These are phyloP conservation scores for Hystrix cristata DNA, from an alignment of 2,113 vertebrate species.

Conservation along the genomic window DNA sequence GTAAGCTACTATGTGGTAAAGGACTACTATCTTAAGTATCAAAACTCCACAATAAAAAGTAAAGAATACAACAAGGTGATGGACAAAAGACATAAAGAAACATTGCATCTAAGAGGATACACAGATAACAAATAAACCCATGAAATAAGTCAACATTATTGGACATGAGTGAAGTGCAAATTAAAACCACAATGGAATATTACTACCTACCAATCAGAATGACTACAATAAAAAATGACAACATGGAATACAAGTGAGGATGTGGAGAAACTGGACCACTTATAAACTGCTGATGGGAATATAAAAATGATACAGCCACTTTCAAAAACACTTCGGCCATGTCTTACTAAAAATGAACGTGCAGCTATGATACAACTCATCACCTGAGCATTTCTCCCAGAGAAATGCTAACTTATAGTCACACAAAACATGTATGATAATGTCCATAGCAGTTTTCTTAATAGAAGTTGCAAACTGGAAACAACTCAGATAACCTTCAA, in stretches of 20 bases:
- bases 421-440: not conserved
- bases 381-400: not conserved
- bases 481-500: not conserved
- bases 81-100: not conserved
- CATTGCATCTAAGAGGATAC: not conserved
- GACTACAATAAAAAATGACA: not conserved
- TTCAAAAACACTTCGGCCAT: not conserved
- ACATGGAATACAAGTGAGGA: not conserved
- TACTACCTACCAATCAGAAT: not conserved
- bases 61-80: not conserved
- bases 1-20: not conserved
- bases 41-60: constrained; percentile 23
- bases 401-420: not conserved
- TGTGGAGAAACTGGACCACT: not conserved
- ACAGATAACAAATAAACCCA: not conserved
- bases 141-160: not conserved
- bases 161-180: not conserved
- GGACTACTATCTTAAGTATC: not conserved
- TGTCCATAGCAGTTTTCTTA: not conserved
- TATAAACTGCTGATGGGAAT: not conserved
- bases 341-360: not conserved
- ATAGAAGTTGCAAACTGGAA: not conserved
- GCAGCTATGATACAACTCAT: not conserved
- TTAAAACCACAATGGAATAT: not conserved
- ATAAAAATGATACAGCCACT: not conserved